A percentile compares a stretch with the other conserved stretches of the same genome.
Conservation (phyloP, 2,113 vertebrate genomes). For the Megaleporinus macrocephalus region DNA sequence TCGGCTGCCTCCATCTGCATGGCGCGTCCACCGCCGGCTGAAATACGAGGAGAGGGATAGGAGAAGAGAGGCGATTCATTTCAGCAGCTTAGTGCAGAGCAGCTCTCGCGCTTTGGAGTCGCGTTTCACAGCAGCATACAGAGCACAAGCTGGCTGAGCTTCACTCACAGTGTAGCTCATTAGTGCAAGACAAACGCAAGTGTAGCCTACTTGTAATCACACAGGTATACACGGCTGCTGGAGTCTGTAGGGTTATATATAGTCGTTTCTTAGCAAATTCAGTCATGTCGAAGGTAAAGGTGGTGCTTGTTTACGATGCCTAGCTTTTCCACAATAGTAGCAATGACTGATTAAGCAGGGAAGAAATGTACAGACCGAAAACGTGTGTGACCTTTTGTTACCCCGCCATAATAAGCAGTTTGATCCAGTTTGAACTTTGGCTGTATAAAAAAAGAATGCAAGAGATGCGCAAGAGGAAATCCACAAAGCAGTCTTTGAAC, state of each 20-base stretch:
- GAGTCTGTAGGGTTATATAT: neutral
- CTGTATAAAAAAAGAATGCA: neutral
- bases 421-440: neutral
- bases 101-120: constrained; percentile 22
- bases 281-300: neutral
- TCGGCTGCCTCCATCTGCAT: constrained; percentile 39
- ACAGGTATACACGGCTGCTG: neutral
- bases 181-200: constrained; percentile 26
- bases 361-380: neutral
- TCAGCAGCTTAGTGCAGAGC: constrained; percentile 20
- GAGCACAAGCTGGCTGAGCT: constrained; percentile 13
- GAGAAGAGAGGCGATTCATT: constrained; percentile 31
- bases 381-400: neutral
- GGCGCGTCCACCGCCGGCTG: constrained; percentile 38
- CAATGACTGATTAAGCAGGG: neutral
- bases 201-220: constrained; percentile 6
- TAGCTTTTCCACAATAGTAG: neutral
- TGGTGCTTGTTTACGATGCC: no score
- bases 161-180: constrained; percentile 32
- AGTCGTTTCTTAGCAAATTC: neutral
- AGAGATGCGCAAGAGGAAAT: neutral
- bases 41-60: constrained; percentile 42
- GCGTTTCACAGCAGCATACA: constrained; percentile 29
- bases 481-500: neutral
- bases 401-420: neutral